These are phyloP conservation scores for Sarcophaga carnaria DNA, from an alignment of 2,888 invertebrate species.

Conservation along the genomic window DNA sequence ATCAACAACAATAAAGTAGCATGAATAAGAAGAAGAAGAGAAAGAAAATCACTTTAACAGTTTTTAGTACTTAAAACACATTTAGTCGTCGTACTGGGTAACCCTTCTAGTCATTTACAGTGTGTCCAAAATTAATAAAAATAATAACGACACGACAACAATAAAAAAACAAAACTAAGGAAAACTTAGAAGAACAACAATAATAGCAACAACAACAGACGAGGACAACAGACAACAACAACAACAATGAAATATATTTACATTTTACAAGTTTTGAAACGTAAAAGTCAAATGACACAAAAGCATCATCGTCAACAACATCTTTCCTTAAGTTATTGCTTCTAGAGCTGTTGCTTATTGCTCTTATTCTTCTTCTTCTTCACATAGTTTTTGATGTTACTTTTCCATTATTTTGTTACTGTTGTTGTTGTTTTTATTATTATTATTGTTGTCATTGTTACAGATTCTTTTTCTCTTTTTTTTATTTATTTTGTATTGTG, in stretches of 20 bases:
- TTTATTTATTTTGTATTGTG: background rate
- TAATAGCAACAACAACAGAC: background rate
- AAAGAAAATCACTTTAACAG: background rate
- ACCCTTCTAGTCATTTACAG: background rate
- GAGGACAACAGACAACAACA: constrained; percentile 5
- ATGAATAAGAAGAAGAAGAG: too few relatives aligned
- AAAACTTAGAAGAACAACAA: background rate
- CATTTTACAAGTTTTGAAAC: constrained; percentile 32
- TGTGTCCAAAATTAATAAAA: background rate
- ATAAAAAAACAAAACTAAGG: background rate
- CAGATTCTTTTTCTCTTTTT: background rate
- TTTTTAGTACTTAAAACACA: background rate
- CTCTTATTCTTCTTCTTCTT: constrained; percentile 6
- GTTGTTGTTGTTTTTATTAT: background rate
- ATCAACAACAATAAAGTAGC: too few relatives aligned
- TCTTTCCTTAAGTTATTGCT: constrained; percentile 49
- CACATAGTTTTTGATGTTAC: background rate
- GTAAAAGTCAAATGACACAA: constrained; percentile 57
- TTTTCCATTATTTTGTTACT: background rate
- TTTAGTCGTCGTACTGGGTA: background rate
- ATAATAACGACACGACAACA: background rate
- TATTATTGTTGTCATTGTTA: constrained; percentile 12
- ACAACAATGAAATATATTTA: constrained; percentile 26
- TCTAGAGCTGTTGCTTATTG: constrained; percentile 37
- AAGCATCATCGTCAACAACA: constrained; percentile 42